A percentile compares a stretch with the other conserved stretches of the same genome.
phyloP scores from a whole-genome alignment of 2,888 invertebrate genomes.

The Leptinotarsa haldemani region DNA sequence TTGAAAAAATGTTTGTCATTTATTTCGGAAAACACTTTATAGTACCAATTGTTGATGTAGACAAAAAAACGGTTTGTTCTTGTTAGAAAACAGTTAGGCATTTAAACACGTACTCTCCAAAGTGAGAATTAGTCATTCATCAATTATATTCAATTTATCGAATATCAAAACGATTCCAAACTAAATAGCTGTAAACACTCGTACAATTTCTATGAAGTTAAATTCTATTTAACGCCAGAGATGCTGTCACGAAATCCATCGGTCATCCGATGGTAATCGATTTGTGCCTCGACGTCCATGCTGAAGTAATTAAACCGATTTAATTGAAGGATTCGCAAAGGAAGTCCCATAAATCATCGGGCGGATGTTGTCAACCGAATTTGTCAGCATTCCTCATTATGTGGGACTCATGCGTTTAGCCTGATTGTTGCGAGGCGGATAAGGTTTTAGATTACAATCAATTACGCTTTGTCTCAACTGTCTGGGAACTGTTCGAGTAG shows the following conservation, averaged over 20 bases:
- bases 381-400: constrained; percentile 10
- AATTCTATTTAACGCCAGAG: neutral
- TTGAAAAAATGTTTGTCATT: too few species aligned
- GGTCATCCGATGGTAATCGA: constrained; percentile 6
- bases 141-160: too few species aligned
- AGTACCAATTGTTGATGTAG: too few species aligned
- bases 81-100: too few species aligned
- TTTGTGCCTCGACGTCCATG: neutral
- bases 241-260: neutral
- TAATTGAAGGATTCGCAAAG: constrained; percentile 7
- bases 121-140: too few species aligned
- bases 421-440: neutral
- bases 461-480: constrained; percentile 1
- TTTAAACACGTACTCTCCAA: too few species aligned
- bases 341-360: constrained; percentile 5
- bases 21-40: too few species aligned
- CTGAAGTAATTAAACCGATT: constrained; percentile 1
- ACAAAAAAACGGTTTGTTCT: too few species aligned
- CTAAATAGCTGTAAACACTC: too few species aligned
- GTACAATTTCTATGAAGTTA: neutral
- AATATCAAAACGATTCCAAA: too few species aligned
- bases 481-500: neutral
- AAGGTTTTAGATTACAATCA: constrained; percentile 11
- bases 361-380: constrained; percentile 12
- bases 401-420: neutral